Evolutionary conservation across 1,140 invertebrate species (phyloP).

Genomic region (Epicauta chinensis): DNA sequence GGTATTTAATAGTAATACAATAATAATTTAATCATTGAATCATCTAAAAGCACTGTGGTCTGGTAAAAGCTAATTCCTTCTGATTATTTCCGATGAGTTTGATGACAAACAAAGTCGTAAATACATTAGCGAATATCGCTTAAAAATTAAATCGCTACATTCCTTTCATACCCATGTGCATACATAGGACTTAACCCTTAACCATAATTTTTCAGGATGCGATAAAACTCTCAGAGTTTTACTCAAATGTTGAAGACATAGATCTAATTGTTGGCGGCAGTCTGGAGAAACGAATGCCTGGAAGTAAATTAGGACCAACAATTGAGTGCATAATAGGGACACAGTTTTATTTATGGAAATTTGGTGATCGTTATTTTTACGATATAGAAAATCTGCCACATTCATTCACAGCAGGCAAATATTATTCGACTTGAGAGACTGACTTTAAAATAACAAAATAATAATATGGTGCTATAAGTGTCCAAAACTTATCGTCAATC

Average conservation of each 20-base stretch:
- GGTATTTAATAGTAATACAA: conserved; percentile 29
- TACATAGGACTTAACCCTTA: too few relatives aligned
- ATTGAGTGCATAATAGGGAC: conserved; percentile 54
- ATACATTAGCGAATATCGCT: too few relatives aligned
- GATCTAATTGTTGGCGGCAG: conserved; percentile 52
- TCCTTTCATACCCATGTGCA: too few relatives aligned
- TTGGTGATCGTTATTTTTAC: conserved; percentile 50
- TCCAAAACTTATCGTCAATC: too few relatives aligned
- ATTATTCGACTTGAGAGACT: conserved; percentile 18
- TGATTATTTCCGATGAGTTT: conserved; percentile 7
- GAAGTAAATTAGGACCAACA: conserved; percentile 53
- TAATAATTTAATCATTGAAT: too few relatives aligned
- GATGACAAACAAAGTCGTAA: neutral
- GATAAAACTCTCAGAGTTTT: conserved; percentile 47
- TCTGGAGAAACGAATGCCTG: conserved; percentile 45
- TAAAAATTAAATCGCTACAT: too few relatives aligned
- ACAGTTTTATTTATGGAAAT: conserved; percentile 46
- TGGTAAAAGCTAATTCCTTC: too few relatives aligned
- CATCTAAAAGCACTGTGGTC: too few relatives aligned
- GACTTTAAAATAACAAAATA: too few relatives aligned
- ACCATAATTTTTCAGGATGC: conserved; percentile 6
- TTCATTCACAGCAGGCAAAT: conserved; percentile 46
- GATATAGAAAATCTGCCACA: conserved; percentile 49
- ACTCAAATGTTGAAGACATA: conserved; percentile 47
- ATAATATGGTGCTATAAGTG: too few relatives aligned